phyloP scores from a whole-genome alignment of 2,113 vertebrate species.

The Ardeotis arabs region DNA sequence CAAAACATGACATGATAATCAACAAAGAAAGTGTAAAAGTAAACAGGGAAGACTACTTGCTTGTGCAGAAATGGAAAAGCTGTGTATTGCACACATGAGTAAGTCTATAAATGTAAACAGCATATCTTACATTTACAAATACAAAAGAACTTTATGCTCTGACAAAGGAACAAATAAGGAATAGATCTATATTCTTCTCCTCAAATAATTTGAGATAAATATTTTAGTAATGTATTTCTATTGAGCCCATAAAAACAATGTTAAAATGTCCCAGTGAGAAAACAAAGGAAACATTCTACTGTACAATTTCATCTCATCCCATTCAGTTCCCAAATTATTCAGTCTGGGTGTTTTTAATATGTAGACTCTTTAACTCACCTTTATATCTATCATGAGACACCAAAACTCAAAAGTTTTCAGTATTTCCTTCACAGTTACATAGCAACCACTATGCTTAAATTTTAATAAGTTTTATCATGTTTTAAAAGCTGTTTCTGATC shows the following conservation, averaged over 20 bases:
- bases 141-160: not conserved
- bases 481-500: not conserved
- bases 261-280: not conserved
- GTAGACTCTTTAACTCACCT: not conserved
- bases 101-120: not conserved
- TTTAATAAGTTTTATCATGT: not conserved
- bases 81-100: not conserved
- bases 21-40: not conserved
- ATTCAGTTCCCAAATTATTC: not conserved
- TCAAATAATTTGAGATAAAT: not conserved
- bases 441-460: not conserved
- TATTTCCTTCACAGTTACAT: not conserved
- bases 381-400: not conserved
- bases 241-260: not conserved
- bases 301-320: not conserved
- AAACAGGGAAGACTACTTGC: not conserved
- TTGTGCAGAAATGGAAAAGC: not conserved
- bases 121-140: not conserved
- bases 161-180: not conserved
- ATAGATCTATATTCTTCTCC: not conserved
- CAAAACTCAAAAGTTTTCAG: not conserved
- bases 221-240: not conserved
- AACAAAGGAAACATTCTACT: not conserved
- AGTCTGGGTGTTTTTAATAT: not conserved
- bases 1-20: not conserved